phyloP scores from a whole-genome alignment of 1,140 invertebrate genomes.

The Drosophila kikkawai region DNA sequence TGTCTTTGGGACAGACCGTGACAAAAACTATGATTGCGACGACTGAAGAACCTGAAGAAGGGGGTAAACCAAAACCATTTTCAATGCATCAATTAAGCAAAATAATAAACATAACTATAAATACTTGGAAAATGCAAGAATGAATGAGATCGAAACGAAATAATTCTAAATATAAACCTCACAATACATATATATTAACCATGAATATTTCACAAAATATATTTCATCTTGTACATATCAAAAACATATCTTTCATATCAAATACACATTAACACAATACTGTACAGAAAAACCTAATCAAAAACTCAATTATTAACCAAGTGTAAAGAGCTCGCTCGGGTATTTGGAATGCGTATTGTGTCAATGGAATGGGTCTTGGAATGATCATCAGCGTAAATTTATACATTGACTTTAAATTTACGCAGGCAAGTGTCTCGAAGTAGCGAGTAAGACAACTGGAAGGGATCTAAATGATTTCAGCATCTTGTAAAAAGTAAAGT shows the following conservation, averaged over 20 bases:
- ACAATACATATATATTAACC: slow-evolving; percentile 25
- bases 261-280: slow-evolving; percentile 11
- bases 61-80: slow-evolving; percentile 69
- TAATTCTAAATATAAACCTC: slow-evolving; percentile 38
- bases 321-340: slow-evolving; percentile 30
- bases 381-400: slow-evolving; percentile 28
- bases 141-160: slow-evolving; percentile 36
- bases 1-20: slow-evolving; percentile 70
- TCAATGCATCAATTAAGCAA: slow-evolving; percentile 45
- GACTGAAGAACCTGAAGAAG: slow-evolving; percentile 72
- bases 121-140: slow-evolving; percentile 21
- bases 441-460: slow-evolving; percentile 4
- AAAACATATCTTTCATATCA: slow-evolving; percentile 10
- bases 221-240: slow-evolving; percentile 30
- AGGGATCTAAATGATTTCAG: neutral
- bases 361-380: slow-evolving; percentile 10
- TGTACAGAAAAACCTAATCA: slow-evolving; percentile 30
- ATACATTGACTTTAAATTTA: slow-evolving; percentile 11
- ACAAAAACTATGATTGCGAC: slow-evolving; percentile 73
- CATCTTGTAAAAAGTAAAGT: slow-evolving; percentile 16
- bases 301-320: slow-evolving; percentile 28
- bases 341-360: slow-evolving; percentile 12
- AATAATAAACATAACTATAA: slow-evolving; percentile 27
- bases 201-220: slow-evolving; percentile 14
- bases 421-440: slow-evolving; percentile 1